phyloP scores from a whole-genome alignment of 2,113 vertebrate species.

The Antigone vipio region DNA sequence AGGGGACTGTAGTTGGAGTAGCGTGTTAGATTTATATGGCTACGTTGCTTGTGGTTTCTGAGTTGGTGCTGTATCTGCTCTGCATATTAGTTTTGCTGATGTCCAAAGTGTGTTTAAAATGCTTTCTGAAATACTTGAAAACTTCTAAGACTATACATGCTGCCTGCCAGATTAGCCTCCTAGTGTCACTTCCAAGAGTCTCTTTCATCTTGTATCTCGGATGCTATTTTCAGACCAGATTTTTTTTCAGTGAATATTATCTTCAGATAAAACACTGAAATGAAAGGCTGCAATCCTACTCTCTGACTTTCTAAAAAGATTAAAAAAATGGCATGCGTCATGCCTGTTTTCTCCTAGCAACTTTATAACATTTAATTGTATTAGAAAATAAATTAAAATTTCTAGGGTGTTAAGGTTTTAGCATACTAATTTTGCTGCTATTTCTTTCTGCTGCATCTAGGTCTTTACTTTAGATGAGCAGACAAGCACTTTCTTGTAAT shows the following conservation, averaged over 20 bases:
- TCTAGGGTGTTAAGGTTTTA: neutral
- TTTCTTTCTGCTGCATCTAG: neutral
- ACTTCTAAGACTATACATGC: neutral
- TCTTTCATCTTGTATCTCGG: neutral
- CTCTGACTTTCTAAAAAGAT: neutral
- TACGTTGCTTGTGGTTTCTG: neutral
- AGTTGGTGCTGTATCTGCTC: neutral
- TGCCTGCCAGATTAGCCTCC: neutral
- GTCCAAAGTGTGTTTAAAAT: neutral
- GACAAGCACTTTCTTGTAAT: neutral
- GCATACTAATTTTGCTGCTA: neutral
- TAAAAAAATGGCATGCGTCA: neutral
- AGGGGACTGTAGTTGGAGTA: neutral
- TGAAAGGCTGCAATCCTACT: neutral
- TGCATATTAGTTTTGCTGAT: neutral
- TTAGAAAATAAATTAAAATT: neutral
- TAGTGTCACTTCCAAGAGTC: neutral
- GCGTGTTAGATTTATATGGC: rapidly evolving
- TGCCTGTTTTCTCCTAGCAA: neutral
- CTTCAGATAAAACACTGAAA: neutral
- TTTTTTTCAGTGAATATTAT: neutral
- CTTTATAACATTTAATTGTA: neutral
- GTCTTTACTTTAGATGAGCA: neutral
- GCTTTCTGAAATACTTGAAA: neutral
- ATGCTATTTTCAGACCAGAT: neutral